Evolutionary conservation across 2,888 invertebrate species (phyloP), one percentile per base, ranked within the genome.

Genomic region (Macrosiphum euphorbiae): DNA sequence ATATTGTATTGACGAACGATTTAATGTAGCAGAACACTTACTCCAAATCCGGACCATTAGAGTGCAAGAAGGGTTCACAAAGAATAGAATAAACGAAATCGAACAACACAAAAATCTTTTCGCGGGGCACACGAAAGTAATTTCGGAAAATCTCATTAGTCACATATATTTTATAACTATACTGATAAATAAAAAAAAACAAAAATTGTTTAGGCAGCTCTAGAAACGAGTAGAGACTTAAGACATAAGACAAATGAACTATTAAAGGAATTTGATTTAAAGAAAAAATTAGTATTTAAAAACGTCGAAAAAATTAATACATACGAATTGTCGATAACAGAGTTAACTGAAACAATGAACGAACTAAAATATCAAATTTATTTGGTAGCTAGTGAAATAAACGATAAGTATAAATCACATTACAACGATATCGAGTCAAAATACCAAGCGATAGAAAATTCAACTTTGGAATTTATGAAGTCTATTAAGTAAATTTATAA

Each of bases 401-500:
- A 86, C 8, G 2, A 61, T 20, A 20, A 20, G 0, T 90, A 41
- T 47, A 87, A 67, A 61, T 90, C 41, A 16, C 90, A n/a, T 41
- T 24, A 50, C 11, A 41, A 86, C 3, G 50, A 85, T 20, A 52
- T 94, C 0, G 44, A 94, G 24, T 50, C 67, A 20, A 44, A 86
- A 26, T 87, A 52, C 44, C 16, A 20, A 24, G n/a, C 5, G 1
- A 67, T 94, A 4, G 28, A 24, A 11, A 10, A 44, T 10, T 90
- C 44, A 20, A 94, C 87, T 35, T 10, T 67, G 11, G 87, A 86
- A 1, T 90, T 90, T 28, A 86, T 67, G 20, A 94, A 61, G 16
- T 52, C 90, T 52, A 90, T 94, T 26, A 90, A 61, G 93, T 93
- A 67, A 35, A 50, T 58, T 88, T 50, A n/a, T 52, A n/a, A 52